Evolutionary conservation across 1,140 invertebrate genomes (phyloP), one percentile per base, ranked within the genome.

Genomic region (Drosophila pruinosa): DNA sequence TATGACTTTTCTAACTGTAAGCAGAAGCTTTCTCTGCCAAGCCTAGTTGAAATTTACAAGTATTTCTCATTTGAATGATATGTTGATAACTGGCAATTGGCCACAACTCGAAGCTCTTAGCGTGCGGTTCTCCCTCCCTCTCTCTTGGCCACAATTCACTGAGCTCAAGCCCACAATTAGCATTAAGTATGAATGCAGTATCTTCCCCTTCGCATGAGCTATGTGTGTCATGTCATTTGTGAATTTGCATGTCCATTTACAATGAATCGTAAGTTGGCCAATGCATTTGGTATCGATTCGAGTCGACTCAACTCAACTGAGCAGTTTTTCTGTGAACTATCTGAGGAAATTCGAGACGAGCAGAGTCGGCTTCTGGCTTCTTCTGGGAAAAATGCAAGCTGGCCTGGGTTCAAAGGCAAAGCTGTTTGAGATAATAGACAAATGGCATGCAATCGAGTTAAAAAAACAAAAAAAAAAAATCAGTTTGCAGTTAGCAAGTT

Each of bases 201-300:
- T 31, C 12, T 15, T 7, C 2, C 7, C 45, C 10, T 12, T 5
- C 19, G 26, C 26, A 19, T 58, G 24, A 24, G 24, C 17, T 10
- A 15, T 53, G 48, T 36, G 57, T 83, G 71, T 59, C 75, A 78
- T 85, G 80, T 85, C 80, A 83, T 83, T 83, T 67, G 72, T 78
- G 57, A 72, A 82, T 82, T 82, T 82, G 79, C 79, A 82, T 82
- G 79, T 72, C 79, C 65, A 26, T 75, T 78, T 72, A 78, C 79
- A 82, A 83, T 83, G 79, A 78, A 68, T 75, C 62, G 58, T 47
- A 53, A 75, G 69, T 74, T 61, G 61, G 56, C 43, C 56, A 59
- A 47, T 22, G 41, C 21, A 22, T 45, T 45, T 34, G 31, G 31
- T 34, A 34, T 34, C 31, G 31, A 34, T 10, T 34, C 28, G 28